Base-by-base conservation (phyloP, 2,888 invertebrate genomes). In the Listrodromus nycthemerus region DNA sequence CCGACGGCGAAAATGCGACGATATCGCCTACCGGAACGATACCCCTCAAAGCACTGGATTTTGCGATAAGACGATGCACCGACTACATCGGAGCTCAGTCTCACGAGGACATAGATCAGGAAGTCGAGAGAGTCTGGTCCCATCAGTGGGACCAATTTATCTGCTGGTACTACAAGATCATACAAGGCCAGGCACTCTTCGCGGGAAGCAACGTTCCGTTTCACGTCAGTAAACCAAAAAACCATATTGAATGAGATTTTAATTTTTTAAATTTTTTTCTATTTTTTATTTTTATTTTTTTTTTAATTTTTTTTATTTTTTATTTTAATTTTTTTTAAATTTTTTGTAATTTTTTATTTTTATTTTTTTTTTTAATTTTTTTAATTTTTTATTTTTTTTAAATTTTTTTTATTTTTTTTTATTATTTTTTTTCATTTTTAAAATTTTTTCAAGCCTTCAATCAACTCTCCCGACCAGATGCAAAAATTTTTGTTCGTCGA, bases 81-180 rank as follows among this genome's bases (percentile, higher is more conserved):
- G 97, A 97, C 90, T 97, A 96, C 89, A 94, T 98, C n/a, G 95
- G 95, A 6, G 95, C 95, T 88, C 96, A 96, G 85, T 95, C 96
- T 30, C 97, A 97, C 91, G 96, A 95, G 89, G 96, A 97, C 88
- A 96, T 97, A 86, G 96, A 97, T 89, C 97, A 97, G 86, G 95
- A 96, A 2, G 97, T 96, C 88, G 95, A 95, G 70, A 94, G 94
- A 83, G 94, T 97, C 63, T 97, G 97, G 96, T 96, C 97, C 86
- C 96, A 97, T 89, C 97, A 98, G 91, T 98, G 98, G 98, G 97
- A 98, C 90, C 96, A 96, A 89, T 97, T 98, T 95, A 96, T 93
- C 92, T 95, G 77, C 90, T 96, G 92, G 95, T 98, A 92, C 95
- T 95, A 95, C 89, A 94, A 94, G 86, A 93, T 95, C n/a, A 92